These are phyloP conservation scores for Drosophila oshimai DNA, from an alignment of 1,140 invertebrate species.

Conservation along the genomic window DNA sequence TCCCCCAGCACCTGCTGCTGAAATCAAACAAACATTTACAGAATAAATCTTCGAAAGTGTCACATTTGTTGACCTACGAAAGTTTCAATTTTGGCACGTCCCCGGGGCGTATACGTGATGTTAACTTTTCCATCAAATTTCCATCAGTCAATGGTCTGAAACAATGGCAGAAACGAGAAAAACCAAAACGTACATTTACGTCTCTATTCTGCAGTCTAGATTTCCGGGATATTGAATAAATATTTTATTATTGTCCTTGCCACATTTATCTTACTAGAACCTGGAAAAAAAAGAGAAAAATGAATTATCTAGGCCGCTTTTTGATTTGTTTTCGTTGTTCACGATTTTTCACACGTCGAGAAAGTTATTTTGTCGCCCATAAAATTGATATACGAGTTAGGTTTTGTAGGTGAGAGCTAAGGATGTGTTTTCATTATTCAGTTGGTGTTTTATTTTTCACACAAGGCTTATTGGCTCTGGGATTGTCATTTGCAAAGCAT, in stretches of 20 bases:
- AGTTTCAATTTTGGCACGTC: slow-evolving; percentile 41
- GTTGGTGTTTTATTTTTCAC: not conserved
- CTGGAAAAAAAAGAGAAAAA: not conserved
- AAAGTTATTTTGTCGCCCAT: slow-evolving; percentile 10
- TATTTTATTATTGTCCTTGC: slow-evolving; percentile 34
- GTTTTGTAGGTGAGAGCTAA: not conserved
- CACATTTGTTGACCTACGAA: slow-evolving; percentile 36
- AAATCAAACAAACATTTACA: slow-evolving; percentile 19
- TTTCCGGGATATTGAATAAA: slow-evolving; percentile 19
- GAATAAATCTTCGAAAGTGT: slow-evolving; percentile 35
- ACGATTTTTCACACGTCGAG: slow-evolving; percentile 32
- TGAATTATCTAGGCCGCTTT: slow-evolving; percentile 19
- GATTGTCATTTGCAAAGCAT: slow-evolving; percentile 9
- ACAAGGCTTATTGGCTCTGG: not conserved
- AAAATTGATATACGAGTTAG: slow-evolving; percentile 18
- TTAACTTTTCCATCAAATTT: slow-evolving; percentile 49
- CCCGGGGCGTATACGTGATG: slow-evolving; percentile 44
- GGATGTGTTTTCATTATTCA: slow-evolving; percentile 15
- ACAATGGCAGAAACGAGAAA: not conserved
- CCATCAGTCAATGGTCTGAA: slow-evolving; percentile 45
- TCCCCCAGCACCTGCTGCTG: not conserved
- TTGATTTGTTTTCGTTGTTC: slow-evolving; percentile 18
- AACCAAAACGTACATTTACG: slow-evolving; percentile 9
- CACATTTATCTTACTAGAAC: slow-evolving; percentile 34
- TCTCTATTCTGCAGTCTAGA: slow-evolving; percentile 2